Conservation (phyloP, 2,797 vertebrate species). For the Simalia tracyae region DNA sequence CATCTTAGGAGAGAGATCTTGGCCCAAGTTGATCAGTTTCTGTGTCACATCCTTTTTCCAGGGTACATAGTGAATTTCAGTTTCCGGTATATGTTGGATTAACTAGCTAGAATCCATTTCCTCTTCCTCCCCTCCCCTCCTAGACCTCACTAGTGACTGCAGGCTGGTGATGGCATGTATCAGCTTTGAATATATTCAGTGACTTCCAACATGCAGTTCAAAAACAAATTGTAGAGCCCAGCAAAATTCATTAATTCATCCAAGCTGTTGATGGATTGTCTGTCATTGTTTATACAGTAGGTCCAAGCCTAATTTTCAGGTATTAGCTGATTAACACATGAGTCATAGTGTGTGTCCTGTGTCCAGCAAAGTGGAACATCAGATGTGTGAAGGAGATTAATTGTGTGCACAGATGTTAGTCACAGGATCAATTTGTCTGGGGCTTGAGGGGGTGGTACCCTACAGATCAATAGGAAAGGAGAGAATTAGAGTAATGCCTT, state of each 20-base stretch:
- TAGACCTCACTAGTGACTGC: not conserved
- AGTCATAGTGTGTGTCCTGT: constrained; percentile 67
- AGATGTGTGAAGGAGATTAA: constrained; percentile 73
- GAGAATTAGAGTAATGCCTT: constrained; percentile 70
- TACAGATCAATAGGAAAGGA: constrained; percentile 67
- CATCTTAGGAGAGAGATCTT: not conserved
- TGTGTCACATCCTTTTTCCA: not conserved
- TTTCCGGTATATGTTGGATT: not conserved
- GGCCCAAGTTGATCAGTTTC: constrained; percentile 13
- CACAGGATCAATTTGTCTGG: constrained; percentile 72
- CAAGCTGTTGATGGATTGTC: constrained; percentile 64
- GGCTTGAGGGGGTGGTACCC: constrained; percentile 69
- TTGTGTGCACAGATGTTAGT: constrained; percentile 73
- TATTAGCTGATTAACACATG: constrained; percentile 73
- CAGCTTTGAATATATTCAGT: not conserved
- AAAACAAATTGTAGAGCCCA: constrained; percentile 33
- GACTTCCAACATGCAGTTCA: constrained; percentile 22
- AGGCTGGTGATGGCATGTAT: not conserved
- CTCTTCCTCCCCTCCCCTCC: not conserved
- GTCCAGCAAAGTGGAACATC: constrained; percentile 71
- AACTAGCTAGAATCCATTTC: not conserved
- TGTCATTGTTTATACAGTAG: constrained; percentile 71
- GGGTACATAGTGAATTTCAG: not conserved
- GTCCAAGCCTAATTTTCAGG: constrained; percentile 69
- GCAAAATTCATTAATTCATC: constrained; percentile 64